Conservation (phyloP, 2,113 vertebrate genomes). For the Odontophorus gujanensis region DNA sequence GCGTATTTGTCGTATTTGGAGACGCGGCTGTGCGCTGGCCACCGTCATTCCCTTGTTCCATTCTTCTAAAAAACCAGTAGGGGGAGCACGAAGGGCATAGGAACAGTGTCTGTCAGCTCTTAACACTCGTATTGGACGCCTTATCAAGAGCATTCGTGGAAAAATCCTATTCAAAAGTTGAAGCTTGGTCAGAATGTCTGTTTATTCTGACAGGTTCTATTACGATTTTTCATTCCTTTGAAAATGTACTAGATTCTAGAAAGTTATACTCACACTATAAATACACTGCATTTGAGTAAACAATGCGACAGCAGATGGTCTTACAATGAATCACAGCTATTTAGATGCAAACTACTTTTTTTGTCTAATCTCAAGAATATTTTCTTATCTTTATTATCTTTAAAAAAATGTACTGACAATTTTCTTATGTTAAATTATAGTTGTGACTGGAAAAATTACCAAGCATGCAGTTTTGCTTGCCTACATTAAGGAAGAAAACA, state of each 20-base stretch:
- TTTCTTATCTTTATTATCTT: neutral
- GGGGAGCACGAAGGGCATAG: slow-evolving; percentile 32
- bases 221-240: neutral
- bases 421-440: neutral
- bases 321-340: neutral
- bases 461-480: neutral
- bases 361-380: neutral
- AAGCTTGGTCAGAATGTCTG: neutral
- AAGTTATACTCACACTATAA: neutral
- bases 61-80: neutral
- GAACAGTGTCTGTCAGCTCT: neutral
- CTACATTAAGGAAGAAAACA: neutral
- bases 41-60: accelerated
- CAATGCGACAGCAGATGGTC: neutral
- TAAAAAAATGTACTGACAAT: neutral
- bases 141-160: neutral
- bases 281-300: neutral
- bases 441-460: neutral
- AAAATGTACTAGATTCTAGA: neutral
- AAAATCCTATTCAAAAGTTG: neutral
- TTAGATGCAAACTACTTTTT: neutral
- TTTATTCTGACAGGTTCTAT: neutral
- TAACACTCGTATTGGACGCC: too few relatives aligned
- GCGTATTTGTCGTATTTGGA: slow-evolving; percentile 33
- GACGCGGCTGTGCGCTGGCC: accelerated